These are phyloP conservation scores for Diaphora mendica DNA, from an alignment of 2,888 invertebrate species.

Conservation along the genomic window DNA sequence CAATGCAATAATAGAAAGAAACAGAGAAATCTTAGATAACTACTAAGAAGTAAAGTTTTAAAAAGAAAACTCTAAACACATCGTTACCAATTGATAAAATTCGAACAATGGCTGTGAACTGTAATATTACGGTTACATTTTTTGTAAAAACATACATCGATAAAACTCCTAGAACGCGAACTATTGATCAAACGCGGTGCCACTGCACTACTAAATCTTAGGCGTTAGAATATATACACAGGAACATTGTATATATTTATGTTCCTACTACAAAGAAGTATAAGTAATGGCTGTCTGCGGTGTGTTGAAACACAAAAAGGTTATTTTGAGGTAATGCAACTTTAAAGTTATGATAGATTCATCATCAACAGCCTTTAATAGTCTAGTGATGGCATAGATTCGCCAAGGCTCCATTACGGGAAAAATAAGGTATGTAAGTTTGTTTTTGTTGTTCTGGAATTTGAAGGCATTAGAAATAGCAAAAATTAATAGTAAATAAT, in stretches of 20 bases:
- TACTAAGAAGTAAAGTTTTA: neutral
- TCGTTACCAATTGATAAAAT: neutral
- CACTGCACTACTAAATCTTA: constrained; percentile 45
- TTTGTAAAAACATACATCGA: constrained; percentile 24
- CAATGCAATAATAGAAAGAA: too few species aligned
- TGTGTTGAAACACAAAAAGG: neutral
- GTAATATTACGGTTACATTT: neutral
- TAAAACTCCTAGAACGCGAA: constrained; percentile 25
- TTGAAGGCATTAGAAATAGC: neutral
- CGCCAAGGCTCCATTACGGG: neutral
- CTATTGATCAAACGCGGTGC: constrained; percentile 50
- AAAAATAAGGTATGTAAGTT: neutral
- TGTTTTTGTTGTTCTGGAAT: neutral
- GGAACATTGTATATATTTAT: constrained; percentile 20
- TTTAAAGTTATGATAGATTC: neutral
- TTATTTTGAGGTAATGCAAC: neutral
- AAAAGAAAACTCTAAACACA: neutral
- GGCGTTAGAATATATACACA: constrained; percentile 40
- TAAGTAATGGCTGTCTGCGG: neutral
- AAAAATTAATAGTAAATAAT: too few species aligned
- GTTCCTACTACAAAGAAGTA: constrained; percentile 15
- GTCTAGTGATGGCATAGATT: too few species aligned
- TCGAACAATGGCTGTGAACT: neutral
- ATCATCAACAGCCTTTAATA: neutral
- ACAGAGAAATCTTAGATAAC: neutral